A percentile compares a stretch with the other conserved stretches of the same genome.
Evolutionary conservation across 2,888 invertebrate species (phyloP).

Genomic region (Lissocephala sabroskyi): DNA sequence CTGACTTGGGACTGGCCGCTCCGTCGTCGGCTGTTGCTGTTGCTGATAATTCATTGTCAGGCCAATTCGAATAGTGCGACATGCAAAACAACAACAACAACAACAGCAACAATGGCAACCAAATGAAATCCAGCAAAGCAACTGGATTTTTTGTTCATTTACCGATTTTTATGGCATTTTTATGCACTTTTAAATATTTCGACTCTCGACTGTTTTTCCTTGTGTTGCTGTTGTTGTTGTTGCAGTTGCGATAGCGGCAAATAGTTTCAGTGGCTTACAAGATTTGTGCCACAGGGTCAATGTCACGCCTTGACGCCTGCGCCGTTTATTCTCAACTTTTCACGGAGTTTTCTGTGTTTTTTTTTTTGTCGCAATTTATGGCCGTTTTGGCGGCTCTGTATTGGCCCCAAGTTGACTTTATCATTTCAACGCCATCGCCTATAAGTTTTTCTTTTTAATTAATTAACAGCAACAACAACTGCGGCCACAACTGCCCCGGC

Average conservation of each 20-base stretch:
- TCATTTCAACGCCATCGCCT: conserved; percentile 59
- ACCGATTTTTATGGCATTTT: conserved; percentile 30
- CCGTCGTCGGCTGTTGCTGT: not conserved
- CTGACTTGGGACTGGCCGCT: not conserved
- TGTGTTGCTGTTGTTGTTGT: conserved; percentile 19
- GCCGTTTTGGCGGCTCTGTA: conserved; percentile 37
- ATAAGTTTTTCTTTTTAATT: conserved; percentile 53
- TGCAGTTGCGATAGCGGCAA: conserved; percentile 36
- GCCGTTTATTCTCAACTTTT: conserved; percentile 38
- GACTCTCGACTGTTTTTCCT: conserved; percentile 26
- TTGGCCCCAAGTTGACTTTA: conserved; percentile 33
- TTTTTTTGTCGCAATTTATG: conserved; percentile 54
- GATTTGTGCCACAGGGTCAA: conserved; percentile 57
- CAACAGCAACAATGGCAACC: not conserved
- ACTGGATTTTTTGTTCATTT: conserved; percentile 32
- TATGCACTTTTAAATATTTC: conserved; percentile 52
- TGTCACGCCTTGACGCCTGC: conserved; percentile 55
- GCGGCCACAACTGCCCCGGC: too few species aligned
- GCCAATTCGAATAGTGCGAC: conserved; percentile 9
- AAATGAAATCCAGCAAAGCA: conserved; percentile 10
- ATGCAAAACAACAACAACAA: conserved; percentile 19
- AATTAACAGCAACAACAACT: conserved; percentile 34
- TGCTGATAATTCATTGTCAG: conserved; percentile 29
- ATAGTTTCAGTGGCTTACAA: conserved; percentile 18
- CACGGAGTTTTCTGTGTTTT: conserved; percentile 18